Percentiles rank a stretch among this genome's conserved stretches.
Evolutionary conservation across 2,113 vertebrate species (phyloP).

Genomic region (Hystrix cristata): DNA sequence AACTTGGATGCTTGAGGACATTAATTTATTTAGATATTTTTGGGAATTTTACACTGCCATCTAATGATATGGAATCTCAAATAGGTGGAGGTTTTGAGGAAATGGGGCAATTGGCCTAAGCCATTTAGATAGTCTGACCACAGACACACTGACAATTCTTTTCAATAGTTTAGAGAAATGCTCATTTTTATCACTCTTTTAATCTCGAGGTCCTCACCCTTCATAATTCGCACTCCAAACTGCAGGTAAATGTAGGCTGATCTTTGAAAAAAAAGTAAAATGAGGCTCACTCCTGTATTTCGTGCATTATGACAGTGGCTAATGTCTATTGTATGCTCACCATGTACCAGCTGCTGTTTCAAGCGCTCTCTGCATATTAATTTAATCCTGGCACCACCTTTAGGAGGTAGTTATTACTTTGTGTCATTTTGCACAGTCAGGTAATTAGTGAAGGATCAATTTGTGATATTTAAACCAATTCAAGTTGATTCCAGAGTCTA

Average conservation of each 20-base stretch:
- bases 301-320: not conserved
- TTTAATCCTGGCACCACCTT: not conserved
- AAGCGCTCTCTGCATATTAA: not conserved
- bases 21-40: not conserved
- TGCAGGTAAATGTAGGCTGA: not conserved
- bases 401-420: not conserved
- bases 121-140: not conserved
- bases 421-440: not conserved
- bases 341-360: not conserved
- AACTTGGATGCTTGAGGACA: slow-evolving; percentile 28
- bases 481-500: not conserved
- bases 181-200: not conserved
- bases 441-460: not conserved
- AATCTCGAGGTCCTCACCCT: not conserved
- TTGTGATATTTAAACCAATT: not conserved
- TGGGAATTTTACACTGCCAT: slow-evolving; percentile 76
- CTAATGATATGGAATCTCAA: slow-evolving; percentile 70
- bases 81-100: not conserved
- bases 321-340: not conserved
- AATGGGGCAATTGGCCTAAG: not conserved
- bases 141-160: not conserved
- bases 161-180: not conserved
- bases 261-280: not conserved
- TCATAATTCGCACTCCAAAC: not conserved
- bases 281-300: not conserved